Conservation (phyloP, 2,113 vertebrate genomes). For the Menura novaehollandiae region DNA sequence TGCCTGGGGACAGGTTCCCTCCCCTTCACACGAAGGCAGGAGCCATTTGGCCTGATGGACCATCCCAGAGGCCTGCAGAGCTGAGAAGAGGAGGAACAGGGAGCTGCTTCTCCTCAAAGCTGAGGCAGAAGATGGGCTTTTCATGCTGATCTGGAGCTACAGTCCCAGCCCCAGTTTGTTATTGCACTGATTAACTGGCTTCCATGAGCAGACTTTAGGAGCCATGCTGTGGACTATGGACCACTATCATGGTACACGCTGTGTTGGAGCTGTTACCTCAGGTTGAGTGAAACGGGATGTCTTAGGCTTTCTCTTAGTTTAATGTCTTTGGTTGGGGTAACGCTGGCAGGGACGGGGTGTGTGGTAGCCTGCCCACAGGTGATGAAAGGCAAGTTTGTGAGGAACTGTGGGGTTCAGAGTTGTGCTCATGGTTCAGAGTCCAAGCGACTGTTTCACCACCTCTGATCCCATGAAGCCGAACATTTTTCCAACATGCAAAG, state of each 20-base stretch:
- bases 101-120: not conserved
- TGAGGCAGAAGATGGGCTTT: not conserved
- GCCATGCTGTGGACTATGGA: fast-evolving
- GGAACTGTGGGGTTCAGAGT: not conserved
- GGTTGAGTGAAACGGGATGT: too few relatives aligned
- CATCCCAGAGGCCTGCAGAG: not conserved
- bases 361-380: not conserved
- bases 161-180: not conserved
- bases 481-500: not conserved
- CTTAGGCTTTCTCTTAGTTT: not conserved
- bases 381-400: not conserved
- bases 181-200: not conserved
- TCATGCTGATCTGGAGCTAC: not conserved
- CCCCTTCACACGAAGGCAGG: not conserved
- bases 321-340: not conserved
- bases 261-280: not conserved
- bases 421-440: not conserved
- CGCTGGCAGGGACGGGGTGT: not conserved
- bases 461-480: fast-evolving
- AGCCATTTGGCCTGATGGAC: not conserved
- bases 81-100: not conserved
- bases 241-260: fast-evolving
- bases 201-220: not conserved
- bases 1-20: not conserved
- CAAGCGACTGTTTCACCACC: not conserved